These are phyloP conservation scores for Drosophila ustulata DNA, from an alignment of 2,888 invertebrate genomes.

Conservation along the genomic window DNA sequence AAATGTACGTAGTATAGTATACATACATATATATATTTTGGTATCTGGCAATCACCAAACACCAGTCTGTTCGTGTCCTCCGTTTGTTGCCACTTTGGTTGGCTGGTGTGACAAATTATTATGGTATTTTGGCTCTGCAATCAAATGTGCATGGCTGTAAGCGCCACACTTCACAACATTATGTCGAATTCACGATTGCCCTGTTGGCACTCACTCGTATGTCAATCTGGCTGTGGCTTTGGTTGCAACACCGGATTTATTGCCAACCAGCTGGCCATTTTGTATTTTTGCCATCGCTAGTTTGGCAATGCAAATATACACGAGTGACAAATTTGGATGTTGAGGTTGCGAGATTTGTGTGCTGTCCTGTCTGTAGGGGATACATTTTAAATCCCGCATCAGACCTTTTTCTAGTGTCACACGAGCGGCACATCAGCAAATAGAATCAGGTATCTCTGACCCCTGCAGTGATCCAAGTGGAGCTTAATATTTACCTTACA, in stretches of 20 bases:
- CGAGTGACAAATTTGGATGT: not conserved
- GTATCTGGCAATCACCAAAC: constrained; percentile 18
- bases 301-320: constrained; percentile 6
- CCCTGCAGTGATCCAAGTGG: not conserved
- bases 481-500: not conserved
- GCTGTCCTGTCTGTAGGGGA: no score
- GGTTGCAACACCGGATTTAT: not conserved
- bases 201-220: not conserved
- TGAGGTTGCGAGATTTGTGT: constrained; percentile 4
- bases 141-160: constrained; percentile 45
- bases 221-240: not conserved
- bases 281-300: constrained; percentile 14
- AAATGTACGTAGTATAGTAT: constrained; percentile 2
- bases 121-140: constrained; percentile 56
- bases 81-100: constrained; percentile 16
- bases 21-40: not conserved
- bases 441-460: not conserved
- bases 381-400: not conserved
- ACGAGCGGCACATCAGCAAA: not conserved
- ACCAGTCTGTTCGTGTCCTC: constrained; percentile 1
- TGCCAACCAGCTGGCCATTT: constrained; percentile 21
- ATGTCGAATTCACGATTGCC: constrained; percentile 5
- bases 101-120: constrained; percentile 59
- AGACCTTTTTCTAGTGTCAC: not conserved
- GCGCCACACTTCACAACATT: constrained; percentile 22